A percentile compares a stretch with the other conserved stretches of the same genome.
Evolutionary conservation across 2,888 invertebrate genomes (phyloP).

Genomic region (Selenia dentaria): DNA sequence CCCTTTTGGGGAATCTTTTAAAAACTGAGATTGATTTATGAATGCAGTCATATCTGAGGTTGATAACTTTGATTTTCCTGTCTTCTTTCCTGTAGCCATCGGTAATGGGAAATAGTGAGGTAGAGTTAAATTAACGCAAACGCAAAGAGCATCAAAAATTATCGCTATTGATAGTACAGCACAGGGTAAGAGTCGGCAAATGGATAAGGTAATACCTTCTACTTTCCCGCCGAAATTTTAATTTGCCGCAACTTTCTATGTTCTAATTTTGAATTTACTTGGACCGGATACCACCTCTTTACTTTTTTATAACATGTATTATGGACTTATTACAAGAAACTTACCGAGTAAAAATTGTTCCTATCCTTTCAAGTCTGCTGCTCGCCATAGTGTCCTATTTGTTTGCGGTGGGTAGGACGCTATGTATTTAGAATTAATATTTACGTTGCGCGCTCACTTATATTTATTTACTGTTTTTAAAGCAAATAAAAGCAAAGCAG

Average conservation of each 20-base stretch:
- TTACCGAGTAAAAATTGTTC: constrained; percentile 89
- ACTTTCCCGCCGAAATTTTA: constrained; percentile 1
- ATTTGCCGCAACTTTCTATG: constrained; percentile 1
- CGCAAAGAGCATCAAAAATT: no score
- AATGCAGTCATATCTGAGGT: constrained; percentile 57
- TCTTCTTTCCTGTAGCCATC: constrained; percentile 58
- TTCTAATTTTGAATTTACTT: not conserved
- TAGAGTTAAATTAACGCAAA: not conserved
- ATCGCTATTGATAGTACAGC: not conserved
- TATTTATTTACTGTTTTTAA: no score
- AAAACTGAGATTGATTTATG: constrained; percentile 54
- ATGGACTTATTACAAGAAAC: no score
- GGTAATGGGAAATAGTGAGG: not conserved
- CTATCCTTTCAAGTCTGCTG: constrained; percentile 89
- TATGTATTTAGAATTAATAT: no score
- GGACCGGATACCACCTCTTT: no score
- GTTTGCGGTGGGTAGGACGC: no score
- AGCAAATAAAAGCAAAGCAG: no score
- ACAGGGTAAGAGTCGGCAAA: not conserved
- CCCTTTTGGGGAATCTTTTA: constrained; percentile 52
- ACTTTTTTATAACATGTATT: no score
- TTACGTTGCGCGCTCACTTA: no score
- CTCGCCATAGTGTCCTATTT: constrained; percentile 84
- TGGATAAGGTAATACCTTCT: not conserved
- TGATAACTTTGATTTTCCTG: constrained; percentile 53